Conservation (phyloP, 2,113 vertebrate genomes). For the Pteropus alecto region DNA sequence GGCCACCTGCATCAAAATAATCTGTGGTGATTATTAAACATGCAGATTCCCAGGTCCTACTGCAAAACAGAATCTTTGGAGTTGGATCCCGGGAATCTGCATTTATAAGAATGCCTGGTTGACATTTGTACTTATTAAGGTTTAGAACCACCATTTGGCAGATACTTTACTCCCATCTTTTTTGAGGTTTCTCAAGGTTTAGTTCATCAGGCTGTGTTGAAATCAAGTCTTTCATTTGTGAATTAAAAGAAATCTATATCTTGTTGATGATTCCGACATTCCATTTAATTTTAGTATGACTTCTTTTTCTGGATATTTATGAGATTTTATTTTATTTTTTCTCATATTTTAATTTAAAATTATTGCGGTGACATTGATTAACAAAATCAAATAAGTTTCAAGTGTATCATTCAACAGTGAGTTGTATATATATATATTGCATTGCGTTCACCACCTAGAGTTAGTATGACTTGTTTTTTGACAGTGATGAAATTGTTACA, state of each 20-base stretch:
- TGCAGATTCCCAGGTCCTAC: fast-evolving
- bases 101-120: background rate
- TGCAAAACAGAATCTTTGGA: background rate
- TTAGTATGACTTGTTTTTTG: background rate
- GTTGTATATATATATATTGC: too few species aligned
- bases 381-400: too few species aligned
- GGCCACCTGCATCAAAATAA: background rate
- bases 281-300: background rate
- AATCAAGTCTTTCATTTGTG: background rate
- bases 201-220: background rate
- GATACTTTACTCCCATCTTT: background rate
- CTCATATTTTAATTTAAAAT: too few species aligned
- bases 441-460: too few species aligned
- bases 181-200: background rate
- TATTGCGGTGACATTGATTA: too few species aligned
- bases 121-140: background rate
- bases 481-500: conserved; percentile 33
- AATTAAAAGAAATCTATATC: background rate
- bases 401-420: too few species aligned
- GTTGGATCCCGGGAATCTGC: background rate
- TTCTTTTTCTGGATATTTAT: background rate
- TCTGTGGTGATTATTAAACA: background rate
- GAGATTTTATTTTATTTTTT: too few species aligned
- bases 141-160: background rate
- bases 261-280: background rate